Evolutionary conservation across 2,888 invertebrate species (phyloP).

Genomic region (Leucophora obtusa): DNA sequence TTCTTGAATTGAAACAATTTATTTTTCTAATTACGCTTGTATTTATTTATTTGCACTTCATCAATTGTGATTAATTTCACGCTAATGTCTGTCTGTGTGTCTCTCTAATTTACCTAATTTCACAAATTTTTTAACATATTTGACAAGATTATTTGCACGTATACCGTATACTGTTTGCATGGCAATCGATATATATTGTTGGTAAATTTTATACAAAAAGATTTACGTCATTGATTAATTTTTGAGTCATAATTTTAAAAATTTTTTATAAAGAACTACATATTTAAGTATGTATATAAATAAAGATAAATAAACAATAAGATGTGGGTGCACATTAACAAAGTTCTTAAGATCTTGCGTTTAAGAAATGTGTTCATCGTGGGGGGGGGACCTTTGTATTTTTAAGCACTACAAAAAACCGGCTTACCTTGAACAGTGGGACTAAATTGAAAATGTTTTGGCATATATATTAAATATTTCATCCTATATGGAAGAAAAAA

Average conservation of each 20-base stretch:
- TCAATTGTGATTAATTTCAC: slow-evolving; percentile 7
- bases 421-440: slow-evolving; percentile 28
- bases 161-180: background rate
- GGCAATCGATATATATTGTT: background rate
- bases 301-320: slow-evolving; percentile 1
- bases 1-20: background rate
- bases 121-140: slow-evolving; percentile 16
- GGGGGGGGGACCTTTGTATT: background rate
- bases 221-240: slow-evolving; percentile 1
- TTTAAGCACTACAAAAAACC: background rate
- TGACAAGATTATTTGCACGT: slow-evolving; percentile 12
- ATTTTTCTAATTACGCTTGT: slow-evolving; percentile 16
- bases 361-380: background rate
- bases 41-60: slow-evolving; percentile 4
- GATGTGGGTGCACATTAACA: slow-evolving; percentile 9
- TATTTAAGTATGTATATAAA: background rate
- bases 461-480: no score
- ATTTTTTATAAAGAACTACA: no score
- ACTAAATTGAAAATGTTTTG: no score
- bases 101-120: slow-evolving; percentile 6
- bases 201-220: background rate
- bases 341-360: background rate
- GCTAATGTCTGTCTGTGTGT: background rate
- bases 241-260: background rate
- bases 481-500: no score